Conservation (phyloP, 2,888 invertebrate genomes). For the Octonoba sinensis region DNA sequence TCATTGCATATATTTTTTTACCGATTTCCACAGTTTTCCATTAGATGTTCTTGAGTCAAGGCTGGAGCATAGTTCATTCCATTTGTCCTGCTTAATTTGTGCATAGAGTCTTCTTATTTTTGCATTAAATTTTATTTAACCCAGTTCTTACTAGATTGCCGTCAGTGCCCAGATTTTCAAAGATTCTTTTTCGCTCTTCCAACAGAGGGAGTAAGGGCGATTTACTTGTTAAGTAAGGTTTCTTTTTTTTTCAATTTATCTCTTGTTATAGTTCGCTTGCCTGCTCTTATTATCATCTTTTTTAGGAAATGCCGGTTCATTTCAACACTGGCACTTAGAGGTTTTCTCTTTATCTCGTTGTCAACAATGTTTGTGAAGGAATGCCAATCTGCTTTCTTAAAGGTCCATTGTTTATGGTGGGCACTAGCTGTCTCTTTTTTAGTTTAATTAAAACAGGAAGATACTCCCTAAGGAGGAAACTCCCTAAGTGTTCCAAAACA, state of each 20-base stretch:
- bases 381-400: conserved; percentile 13
- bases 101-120: conserved; percentile 13
- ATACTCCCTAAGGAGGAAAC: no score
- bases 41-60: conserved; percentile 16
- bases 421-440: neutral
- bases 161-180: neutral
- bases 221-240: neutral
- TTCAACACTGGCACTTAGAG: conserved; percentile 12
- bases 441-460: conserved; percentile 21
- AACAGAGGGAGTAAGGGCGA: neutral
- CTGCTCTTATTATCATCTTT: neutral
- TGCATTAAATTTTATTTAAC: conserved; percentile 5
- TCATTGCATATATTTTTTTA: conserved; percentile 8
- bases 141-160: neutral
- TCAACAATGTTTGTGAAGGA: neutral
- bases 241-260: conserved; percentile 11
- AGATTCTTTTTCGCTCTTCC: neutral
- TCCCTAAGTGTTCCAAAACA: conserved; percentile 8
- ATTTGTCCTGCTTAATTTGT: conserved; percentile 7
- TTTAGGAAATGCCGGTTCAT: conserved; percentile 2
- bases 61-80: conserved; percentile 4
- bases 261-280: neutral
- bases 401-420: conserved; percentile 1
- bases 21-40: conserved; percentile 15
- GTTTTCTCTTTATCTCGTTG: neutral